Percentiles rank a stretch among this genome's conserved stretches.
phyloP scores from a whole-genome alignment of 2,888 invertebrate genomes.

The Sussaba pulchella region DNA sequence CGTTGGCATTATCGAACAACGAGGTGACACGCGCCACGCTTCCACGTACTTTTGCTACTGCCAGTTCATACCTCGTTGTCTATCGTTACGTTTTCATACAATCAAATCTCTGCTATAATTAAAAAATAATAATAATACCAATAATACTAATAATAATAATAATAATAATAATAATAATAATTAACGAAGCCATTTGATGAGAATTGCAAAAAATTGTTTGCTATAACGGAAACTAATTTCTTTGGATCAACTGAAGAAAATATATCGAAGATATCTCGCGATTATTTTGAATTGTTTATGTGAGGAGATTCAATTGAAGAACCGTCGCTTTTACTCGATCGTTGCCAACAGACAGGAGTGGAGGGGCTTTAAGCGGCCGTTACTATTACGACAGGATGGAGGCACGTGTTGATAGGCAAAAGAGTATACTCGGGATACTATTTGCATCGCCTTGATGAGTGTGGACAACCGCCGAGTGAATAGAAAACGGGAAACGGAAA shows the following conservation, averaged over 20 bases:
- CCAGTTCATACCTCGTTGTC: neutral
- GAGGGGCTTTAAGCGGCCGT: neutral
- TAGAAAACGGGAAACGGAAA: slow-evolving; percentile 10
- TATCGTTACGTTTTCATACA: neutral
- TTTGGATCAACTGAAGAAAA: neutral
- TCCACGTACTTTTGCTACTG: neutral
- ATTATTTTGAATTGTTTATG: neutral
- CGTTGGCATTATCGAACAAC: slow-evolving; percentile 42
- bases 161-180: neutral
- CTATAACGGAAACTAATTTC: neutral
- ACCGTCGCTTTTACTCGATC: neutral
- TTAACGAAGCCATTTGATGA: no score
- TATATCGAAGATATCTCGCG: neutral
- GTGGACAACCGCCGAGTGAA: slow-evolving; percentile 19
- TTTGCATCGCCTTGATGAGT: slow-evolving; percentile 50
- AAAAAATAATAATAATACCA: no score
- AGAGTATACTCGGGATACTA: neutral
- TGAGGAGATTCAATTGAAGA: slow-evolving; percentile 24
- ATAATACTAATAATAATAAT: neutral
- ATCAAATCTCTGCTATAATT: no score
- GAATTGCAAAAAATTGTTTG: neutral
- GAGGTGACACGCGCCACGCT: slow-evolving; percentile 33
- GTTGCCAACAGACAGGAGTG: slow-evolving; percentile 8
- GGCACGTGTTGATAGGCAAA: slow-evolving; percentile 33
- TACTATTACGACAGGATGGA: slow-evolving; percentile 45